These are phyloP conservation scores for Uloborus diversus DNA, from an alignment of 1,140 invertebrate species.

Conservation along the genomic window DNA sequence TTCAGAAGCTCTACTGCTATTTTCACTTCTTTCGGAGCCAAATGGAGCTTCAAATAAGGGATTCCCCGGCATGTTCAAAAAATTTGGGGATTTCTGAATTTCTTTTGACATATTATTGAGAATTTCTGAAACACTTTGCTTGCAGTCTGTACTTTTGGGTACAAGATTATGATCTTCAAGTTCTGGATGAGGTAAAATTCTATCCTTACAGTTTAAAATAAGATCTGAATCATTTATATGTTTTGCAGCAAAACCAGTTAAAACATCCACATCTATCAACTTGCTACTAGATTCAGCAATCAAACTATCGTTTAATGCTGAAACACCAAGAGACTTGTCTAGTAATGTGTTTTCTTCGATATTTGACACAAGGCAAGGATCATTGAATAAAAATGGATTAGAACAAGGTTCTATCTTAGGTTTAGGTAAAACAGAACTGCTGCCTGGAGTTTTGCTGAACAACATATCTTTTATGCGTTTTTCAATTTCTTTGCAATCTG, in stretches of 20 bases:
- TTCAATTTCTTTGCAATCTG: conserved; percentile 13
- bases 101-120: conserved; percentile 14
- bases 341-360: background rate
- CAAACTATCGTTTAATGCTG: background rate
- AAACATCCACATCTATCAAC: conserved; percentile 23
- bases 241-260: conserved; percentile 21
- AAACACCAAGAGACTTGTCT: background rate
- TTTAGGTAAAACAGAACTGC: too few relatives aligned
- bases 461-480: conserved; percentile 10
- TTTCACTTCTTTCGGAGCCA: background rate
- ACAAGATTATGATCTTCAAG: conserved; percentile 18
- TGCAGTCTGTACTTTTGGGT: conserved; percentile 4
- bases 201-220: background rate
- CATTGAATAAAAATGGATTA: background rate
- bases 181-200: conserved; percentile 28
- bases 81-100: conserved; percentile 36
- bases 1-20: background rate
- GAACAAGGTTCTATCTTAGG: background rate
- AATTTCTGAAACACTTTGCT: background rate
- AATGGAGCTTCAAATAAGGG: background rate
- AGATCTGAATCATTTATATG: conserved; percentile 11
- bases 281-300: background rate
- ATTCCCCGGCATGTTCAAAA: conserved; percentile 26
- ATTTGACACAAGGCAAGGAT: background rate
- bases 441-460: too few relatives aligned